Evolutionary conservation across 1,140 invertebrate genomes (phyloP).

Genomic region (Lerema accius): DNA sequence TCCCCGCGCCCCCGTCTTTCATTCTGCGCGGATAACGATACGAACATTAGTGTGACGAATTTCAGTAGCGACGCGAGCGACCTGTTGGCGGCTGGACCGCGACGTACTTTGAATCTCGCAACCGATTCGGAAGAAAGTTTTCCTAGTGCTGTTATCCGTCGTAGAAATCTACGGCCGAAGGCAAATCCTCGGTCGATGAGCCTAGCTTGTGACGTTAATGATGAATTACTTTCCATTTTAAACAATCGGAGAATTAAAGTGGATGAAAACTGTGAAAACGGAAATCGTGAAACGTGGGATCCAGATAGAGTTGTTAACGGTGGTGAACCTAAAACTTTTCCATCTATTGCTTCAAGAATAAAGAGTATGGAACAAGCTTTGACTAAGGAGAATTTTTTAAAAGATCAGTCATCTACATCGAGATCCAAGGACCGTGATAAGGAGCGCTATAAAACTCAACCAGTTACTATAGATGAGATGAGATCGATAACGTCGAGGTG

Average conservation of each 20-base stretch:
- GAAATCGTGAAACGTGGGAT: constrained; percentile 51
- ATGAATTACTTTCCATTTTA: constrained; percentile 76
- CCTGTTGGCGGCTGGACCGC: constrained; percentile 71
- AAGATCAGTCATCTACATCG: constrained; percentile 62
- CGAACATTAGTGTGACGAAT: constrained; percentile 70
- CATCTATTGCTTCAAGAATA: constrained; percentile 79
- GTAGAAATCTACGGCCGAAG: constrained; percentile 78
- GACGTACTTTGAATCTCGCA: constrained; percentile 64
- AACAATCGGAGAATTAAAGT: constrained; percentile 76
- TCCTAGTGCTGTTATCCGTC: constrained; percentile 72
- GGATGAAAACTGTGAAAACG: constrained; percentile 73
- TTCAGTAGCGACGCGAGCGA: constrained; percentile 72
- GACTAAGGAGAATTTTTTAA: constrained; percentile 62
- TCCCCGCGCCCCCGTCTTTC: constrained; percentile 83
- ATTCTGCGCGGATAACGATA: constrained; percentile 81
- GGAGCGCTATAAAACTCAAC: constrained; percentile 86
- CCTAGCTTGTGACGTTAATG: constrained; percentile 75
- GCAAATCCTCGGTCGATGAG: constrained; percentile 75
- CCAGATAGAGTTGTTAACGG: constrained; percentile 43
- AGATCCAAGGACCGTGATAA: constrained; percentile 78
- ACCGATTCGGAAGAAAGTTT: constrained; percentile 63
- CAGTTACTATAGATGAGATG: constrained; percentile 86
- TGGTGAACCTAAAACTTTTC: constrained; percentile 63
- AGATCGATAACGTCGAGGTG: constrained; percentile 82
- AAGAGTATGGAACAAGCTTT: constrained; percentile 79